Evolutionary conservation across 92 coral and sea anemone genomes (phyloP), one percentile per base, ranked within the genome.

Genomic region (Micromussa lordhowensis): DNA sequence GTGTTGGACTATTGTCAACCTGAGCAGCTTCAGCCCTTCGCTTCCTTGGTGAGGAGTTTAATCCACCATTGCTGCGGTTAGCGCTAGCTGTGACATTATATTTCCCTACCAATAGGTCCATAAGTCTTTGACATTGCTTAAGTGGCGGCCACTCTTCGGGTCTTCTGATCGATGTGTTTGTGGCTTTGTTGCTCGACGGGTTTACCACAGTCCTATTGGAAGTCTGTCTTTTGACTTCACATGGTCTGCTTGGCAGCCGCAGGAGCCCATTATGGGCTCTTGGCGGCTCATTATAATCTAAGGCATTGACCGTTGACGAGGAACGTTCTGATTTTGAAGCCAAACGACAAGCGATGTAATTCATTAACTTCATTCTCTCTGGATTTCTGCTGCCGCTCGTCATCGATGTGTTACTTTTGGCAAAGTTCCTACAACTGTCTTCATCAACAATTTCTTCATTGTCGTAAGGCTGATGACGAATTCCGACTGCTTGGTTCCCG

Each of bases 311-410:
- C 53, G 80, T 32, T 15, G 79, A 54, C 30, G 58, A 48, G 31
- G 14, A 22, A 49, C 5, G 63, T n/a, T 55, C 79, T 14, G 48
- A 17, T 36, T 63, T 54, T 30, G 70, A 83, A n/a, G 78, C 32
- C 68, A 54, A 28, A 72, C 40, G 80, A 8, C 55, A 30, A 12
- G 79, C 68, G 31, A 72, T 83, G 79, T 53, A 51, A 19, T 72
- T 72, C 79, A 71, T 71, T 1, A 73, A 54, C 30, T 71, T 54
- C 7, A 14, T 58, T 55, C 68, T 51, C 18, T 71, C 36, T 14
- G 48, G 28, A 32, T 31, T 49, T 35, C 79, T 55, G 10, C 26
- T 31, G n/a, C 32, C 48, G 18, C 57, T 12, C 31, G 28, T 28
- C 21, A 21, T 53, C 3, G 66, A 22, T 14, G 29, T 2, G n/a